Evolutionary conservation across 2,888 invertebrate species (phyloP), one percentile per base, ranked within the genome.

Genomic region (Meiosimyza platycephala): DNA sequence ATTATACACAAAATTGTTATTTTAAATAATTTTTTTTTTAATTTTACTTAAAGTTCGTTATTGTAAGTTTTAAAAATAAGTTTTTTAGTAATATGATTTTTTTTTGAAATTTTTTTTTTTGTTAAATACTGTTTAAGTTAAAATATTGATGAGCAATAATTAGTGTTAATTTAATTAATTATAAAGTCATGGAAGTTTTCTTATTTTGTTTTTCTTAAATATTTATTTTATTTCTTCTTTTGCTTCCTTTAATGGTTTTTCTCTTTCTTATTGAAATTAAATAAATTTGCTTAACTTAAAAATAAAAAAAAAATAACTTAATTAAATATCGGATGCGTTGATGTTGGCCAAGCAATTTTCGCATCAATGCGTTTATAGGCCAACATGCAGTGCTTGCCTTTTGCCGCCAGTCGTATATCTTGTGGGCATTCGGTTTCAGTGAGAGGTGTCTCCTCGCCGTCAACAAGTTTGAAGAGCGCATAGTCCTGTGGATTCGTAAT

Each of bases 401-500:
- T 92, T 79, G 91, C 90, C 78, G 90, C 90, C 28, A 90, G 88
- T 86, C 95, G 93, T 55, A 97, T 92, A 83, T 94, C 93, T 89
- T 97, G 96, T 2, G 97, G 97, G 82, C 95, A 96, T 84, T 97
- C 96, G 78, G 92, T 92, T 80, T 98, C 96, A 77, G 92, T 92
- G 76, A 98, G 89, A 85, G 95, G 91, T 64, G 95, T 95, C 90
- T 98, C 98, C 90, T 96, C 94, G 79, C 96, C 96, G 83, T 96
- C 94, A 72, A 95, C 93, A 74, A 97, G 89, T 77, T 95, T 93
- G 84, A 95, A 98, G 71, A 98, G 90, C 71, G 95, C 96, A 85
- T 97, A 98, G 87, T 98, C 98, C 88, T 97, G 97, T 18, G 98
- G 96, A 88, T 98, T 98, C 73, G 97, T 97, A 79, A 98, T 96